phyloP scores from a whole-genome alignment of 2,797 vertebrate species.

The Numenius phaeopus region DNA sequence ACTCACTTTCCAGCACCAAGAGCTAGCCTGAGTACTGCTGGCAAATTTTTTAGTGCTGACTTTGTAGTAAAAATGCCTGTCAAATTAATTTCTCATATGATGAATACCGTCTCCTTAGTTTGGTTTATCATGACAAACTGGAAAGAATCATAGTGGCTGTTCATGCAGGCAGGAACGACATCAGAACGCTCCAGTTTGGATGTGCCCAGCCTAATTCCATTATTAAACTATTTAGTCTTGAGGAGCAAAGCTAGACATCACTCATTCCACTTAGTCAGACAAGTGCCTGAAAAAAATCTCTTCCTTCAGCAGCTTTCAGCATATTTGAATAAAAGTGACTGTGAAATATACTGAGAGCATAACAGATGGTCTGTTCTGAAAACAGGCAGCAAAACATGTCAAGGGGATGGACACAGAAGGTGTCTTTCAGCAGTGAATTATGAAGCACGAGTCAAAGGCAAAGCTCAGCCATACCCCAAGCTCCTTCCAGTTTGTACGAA shows the following conservation, averaged over 20 bases:
- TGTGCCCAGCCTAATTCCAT: neutral
- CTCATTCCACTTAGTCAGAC: neutral
- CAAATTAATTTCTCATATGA: neutral
- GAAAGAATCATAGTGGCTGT: constrained; percentile 5
- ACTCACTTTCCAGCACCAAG: neutral
- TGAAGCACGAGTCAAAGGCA: neutral
- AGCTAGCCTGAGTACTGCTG: neutral
- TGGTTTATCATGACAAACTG: neutral
- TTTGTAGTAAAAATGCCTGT: neutral
- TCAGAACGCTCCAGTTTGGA: fast-evolving
- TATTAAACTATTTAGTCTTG: neutral
- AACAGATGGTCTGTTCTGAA: constrained; percentile 44
- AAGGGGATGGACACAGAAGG: neutral
- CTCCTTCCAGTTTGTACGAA: neutral
- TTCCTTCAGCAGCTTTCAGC: constrained; percentile 24
- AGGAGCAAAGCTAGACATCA: neutral
- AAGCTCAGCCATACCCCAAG: neutral
- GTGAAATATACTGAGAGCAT: neutral
- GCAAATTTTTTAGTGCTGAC: neutral
- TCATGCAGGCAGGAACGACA: neutral
- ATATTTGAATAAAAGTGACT: constrained; percentile 27
- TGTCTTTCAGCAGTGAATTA: neutral
- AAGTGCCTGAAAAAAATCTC: neutral
- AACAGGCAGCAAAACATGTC: neutral
- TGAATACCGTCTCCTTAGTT: neutral